Evolutionary conservation across 2,888 invertebrate genomes (phyloP).

Genomic region (Eristalis tenax): DNA sequence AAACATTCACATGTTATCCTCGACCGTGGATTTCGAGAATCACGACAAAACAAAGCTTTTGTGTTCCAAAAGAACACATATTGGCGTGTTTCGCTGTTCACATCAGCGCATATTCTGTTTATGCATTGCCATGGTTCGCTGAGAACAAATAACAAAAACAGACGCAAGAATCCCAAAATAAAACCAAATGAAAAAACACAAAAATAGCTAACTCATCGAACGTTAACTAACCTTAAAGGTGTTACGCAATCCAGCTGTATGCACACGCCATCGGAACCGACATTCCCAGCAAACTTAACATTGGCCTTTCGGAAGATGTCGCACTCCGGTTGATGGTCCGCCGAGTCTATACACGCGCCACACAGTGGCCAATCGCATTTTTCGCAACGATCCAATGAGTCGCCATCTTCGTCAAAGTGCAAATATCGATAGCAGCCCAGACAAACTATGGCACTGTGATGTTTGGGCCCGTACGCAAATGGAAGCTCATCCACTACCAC

Average conservation of each 20-base stretch:
- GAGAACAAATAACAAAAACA: slow-evolving; percentile 2
- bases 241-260: slow-evolving; percentile 91
- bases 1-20: neutral
- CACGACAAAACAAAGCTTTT: neutral
- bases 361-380: slow-evolving; percentile 87
- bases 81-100: neutral
- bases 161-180: neutral
- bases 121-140: neutral
- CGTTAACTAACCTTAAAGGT: slow-evolving; percentile 85
- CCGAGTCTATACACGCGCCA: slow-evolving; percentile 81
- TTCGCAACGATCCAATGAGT: slow-evolving; percentile 83
- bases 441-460: slow-evolving; percentile 87
- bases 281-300: slow-evolving; percentile 84
- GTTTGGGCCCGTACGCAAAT: slow-evolving; percentile 90
- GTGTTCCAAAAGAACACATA: neutral
- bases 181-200: neutral
- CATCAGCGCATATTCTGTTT: neutral
- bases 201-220: slow-evolving; percentile 13
- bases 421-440: slow-evolving; percentile 87
- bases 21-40: neutral
- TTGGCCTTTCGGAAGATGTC: slow-evolving; percentile 84
- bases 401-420: slow-evolving; percentile 79
- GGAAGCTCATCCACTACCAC: slow-evolving; percentile 87
- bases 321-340: slow-evolving; percentile 87
- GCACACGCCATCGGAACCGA: slow-evolving; percentile 83